Conservation (phyloP, 1,140 invertebrate species). For the Limonius californicus region DNA sequence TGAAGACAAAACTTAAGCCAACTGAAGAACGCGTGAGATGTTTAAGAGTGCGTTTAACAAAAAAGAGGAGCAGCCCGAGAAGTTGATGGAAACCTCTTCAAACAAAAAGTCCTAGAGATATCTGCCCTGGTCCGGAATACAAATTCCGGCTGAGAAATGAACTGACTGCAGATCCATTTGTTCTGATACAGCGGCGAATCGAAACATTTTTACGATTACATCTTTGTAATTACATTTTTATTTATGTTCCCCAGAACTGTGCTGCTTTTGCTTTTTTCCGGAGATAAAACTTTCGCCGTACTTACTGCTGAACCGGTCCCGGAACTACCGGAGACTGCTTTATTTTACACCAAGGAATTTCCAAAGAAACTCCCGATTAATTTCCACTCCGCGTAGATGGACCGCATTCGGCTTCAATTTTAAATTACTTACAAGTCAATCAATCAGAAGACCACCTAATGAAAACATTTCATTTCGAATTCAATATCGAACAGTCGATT, state of each 20-base stretch:
- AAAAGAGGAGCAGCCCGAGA: conserved; percentile 17
- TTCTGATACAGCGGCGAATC: conserved; percentile 25
- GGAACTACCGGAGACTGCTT: background rate
- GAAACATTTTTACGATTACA: conserved; percentile 38
- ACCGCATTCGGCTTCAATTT: no score
- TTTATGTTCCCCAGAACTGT: conserved; percentile 29
- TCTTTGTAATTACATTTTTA: conserved; percentile 40
- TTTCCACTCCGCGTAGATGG: no score
- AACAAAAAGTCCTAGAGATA: conserved; percentile 29
- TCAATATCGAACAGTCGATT: no score
- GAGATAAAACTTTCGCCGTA: conserved; percentile 4
- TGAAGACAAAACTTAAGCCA: conserved; percentile 16
- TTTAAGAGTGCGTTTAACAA: conserved; percentile 17
- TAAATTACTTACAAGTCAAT: no score
- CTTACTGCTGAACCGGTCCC: background rate
- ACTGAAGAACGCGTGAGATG: conserved; percentile 19
- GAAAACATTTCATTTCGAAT: no score
- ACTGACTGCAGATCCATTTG: conserved; percentile 24
- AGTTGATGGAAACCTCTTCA: conserved; percentile 28
- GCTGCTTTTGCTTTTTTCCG: background rate
- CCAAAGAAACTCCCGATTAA: no score
- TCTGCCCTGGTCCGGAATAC: conserved; percentile 24
- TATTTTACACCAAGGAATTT: background rate
- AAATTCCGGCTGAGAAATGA: conserved; percentile 24
- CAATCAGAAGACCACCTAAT: no score